Percentiles rank a stretch among this genome's conserved stretches.
Conservation (phyloP, 2,888 invertebrate species). For the Drosophila lutescens region DNA sequence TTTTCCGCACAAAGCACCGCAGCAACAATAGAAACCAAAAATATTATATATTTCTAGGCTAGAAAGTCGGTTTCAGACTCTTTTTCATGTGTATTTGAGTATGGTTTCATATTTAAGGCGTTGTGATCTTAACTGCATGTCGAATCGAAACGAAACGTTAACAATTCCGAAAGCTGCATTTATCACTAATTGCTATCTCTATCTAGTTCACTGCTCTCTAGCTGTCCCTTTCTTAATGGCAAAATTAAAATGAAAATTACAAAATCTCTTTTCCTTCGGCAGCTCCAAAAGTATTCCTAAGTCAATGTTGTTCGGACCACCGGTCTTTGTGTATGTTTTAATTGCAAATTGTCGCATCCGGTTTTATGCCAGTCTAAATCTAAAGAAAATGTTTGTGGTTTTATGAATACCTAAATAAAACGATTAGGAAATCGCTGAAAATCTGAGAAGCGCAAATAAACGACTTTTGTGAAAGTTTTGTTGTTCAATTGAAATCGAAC, state of each 20-base stretch:
- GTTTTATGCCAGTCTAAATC: slow-evolving; percentile 5
- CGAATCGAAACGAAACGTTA: background rate
- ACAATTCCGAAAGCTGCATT: slow-evolving; percentile 19
- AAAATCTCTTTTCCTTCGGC: background rate
- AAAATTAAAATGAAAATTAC: background rate
- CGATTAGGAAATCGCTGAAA: slow-evolving; percentile 11
- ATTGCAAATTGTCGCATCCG: slow-evolving; percentile 11
- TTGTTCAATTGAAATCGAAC: slow-evolving; percentile 47
- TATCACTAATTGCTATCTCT: background rate
- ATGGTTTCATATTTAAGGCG: slow-evolving; percentile 1
- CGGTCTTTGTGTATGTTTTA: slow-evolving; percentile 4
- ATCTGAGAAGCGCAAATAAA: slow-evolving; percentile 45
- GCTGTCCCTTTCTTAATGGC: slow-evolving; percentile 7
- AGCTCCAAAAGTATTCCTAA: slow-evolving; percentile 11
- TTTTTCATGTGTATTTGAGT: background rate
- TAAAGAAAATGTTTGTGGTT: slow-evolving; percentile 11
- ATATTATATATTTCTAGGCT: background rate
- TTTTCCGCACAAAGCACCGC: slow-evolving; percentile 1
- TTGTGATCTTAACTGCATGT: background rate
- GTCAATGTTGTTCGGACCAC: slow-evolving; percentile 11
- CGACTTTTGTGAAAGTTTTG: slow-evolving; percentile 65
- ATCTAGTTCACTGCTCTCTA: background rate
- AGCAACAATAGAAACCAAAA: background rate
- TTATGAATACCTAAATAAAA: slow-evolving; percentile 4
- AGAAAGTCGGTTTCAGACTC: slow-evolving; percentile 8